Evolutionary conservation across 2,113 vertebrate genomes (phyloP).

Genomic region (Melanostigma gelatinosum): DNA sequence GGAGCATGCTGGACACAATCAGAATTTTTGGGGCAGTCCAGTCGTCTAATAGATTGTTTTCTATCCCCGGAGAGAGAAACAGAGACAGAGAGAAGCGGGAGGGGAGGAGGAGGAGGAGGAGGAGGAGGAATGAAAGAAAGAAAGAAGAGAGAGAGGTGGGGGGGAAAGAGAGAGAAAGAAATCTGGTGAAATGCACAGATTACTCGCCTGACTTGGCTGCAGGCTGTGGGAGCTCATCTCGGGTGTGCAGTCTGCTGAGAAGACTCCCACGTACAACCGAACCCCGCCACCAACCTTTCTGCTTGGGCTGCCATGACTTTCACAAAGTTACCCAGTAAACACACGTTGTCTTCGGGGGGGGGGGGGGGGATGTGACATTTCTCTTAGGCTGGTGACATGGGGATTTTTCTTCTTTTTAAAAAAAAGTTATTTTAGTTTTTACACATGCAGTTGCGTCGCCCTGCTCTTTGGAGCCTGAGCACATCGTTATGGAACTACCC

Average conservation of each 20-base stretch:
- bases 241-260: constrained; percentile 68
- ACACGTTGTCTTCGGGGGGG: constrained; percentile 61
- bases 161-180: neutral
- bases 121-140: neutral
- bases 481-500: neutral
- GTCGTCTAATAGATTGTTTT: constrained; percentile 63
- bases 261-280: constrained; percentile 58
- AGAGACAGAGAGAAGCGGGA: constrained; percentile 22
- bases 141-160: constrained; percentile 15
- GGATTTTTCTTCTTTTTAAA: neutral
- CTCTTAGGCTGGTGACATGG: constrained; percentile 55
- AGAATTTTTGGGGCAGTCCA: constrained; percentile 51
- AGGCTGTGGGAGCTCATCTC: constrained; percentile 63
- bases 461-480: constrained; percentile 11
- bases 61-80: constrained; percentile 46
- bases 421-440: constrained; percentile 6
- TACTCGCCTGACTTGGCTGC: constrained; percentile 54
- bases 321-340: constrained; percentile 75
- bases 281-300: constrained; percentile 72
- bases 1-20: constrained; percentile 58
- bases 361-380: constrained; percentile 72
- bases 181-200: constrained; percentile 66
- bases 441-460: neutral
- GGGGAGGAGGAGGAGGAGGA: neutral
- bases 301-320: constrained; percentile 73